A percentile compares a stretch with the other conserved stretches of the same genome.
phyloP scores from a whole-genome alignment of 2,113 vertebrate genomes.

The human (Homo sapiens) region GRCh38 chr16:76695501-76696000 shows the following conservation, averaged over 20 bases:
- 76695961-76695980: neutral
- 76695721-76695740: neutral
- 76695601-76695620: neutral
- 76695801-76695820: neutral
- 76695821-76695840: neutral
- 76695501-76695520: slow-evolving; percentile 13
- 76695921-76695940: neutral
- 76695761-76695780: neutral
- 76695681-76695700: neutral
- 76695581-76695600: neutral
- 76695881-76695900: neutral
- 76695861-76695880: neutral
- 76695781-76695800: neutral
- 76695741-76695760: neutral
- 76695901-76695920: neutral
- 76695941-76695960: neutral
- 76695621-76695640: neutral
- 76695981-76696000: neutral
- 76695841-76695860: neutral
- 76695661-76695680: neutral
- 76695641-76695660: neutral
- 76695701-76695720: neutral
- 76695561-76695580: neutral
- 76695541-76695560: slow-evolving; percentile 11
- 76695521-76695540: neutral